A percentile compares a stretch with the other conserved stretches of the same genome.
Evolutionary conservation across 2,888 invertebrate species (phyloP).

Genomic region (Thecophora atra): DNA sequence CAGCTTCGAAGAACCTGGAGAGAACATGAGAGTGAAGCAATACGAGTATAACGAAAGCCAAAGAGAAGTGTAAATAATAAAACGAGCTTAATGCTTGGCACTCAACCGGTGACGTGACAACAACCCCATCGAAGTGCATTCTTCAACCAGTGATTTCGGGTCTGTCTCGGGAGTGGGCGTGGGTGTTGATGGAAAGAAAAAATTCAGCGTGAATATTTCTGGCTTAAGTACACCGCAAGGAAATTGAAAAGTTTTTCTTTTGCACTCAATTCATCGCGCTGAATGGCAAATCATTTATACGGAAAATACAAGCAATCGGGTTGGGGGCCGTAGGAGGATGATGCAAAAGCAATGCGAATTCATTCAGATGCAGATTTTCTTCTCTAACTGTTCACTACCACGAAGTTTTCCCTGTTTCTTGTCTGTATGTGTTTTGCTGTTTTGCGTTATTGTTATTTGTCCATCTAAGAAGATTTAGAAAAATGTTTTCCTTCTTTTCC

Average conservation of each 20-base stretch:
- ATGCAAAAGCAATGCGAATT: constrained; percentile 14
- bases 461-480: constrained; percentile 34
- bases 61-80: background rate
- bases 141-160: background rate
- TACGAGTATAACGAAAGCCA: background rate
- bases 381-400: constrained; percentile 1
- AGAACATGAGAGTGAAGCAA: background rate
- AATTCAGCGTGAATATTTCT: constrained; percentile 58
- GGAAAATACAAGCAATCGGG: background rate
- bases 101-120: constrained; percentile 12
- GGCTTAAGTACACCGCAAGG: constrained; percentile 53
- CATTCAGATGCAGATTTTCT: constrained; percentile 47
- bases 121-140: constrained; percentile 1
- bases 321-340: background rate
- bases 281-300: constrained; percentile 44
- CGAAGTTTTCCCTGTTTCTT: constrained; percentile 36
- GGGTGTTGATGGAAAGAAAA: constrained; percentile 8
- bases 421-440: constrained; percentile 34
- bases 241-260: constrained; percentile 48
- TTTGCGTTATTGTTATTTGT: constrained; percentile 27
- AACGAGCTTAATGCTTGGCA: constrained; percentile 24
- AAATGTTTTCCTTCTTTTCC: constrained; percentile 40
- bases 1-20: background rate
- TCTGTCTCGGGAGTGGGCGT: background rate
- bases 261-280: constrained; percentile 40